Evolutionary conservation across 1,140 invertebrate species (phyloP), one percentile per base, ranked within the genome.

Genomic region (Pseudomyrmex cubaensis): DNA sequence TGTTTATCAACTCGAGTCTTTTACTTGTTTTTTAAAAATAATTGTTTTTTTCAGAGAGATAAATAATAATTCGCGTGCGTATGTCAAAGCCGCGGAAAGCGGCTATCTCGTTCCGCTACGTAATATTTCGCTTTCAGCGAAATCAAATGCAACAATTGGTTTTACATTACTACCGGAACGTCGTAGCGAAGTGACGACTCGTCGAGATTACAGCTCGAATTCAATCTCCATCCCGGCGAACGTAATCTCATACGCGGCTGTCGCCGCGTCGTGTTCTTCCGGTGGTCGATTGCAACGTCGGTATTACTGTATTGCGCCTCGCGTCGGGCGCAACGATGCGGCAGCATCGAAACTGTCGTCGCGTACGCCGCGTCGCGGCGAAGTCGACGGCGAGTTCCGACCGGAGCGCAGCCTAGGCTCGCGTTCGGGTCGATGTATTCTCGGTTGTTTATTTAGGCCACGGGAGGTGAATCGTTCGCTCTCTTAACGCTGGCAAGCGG

Each of bases 381-480:
- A 82, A 85, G 74, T 87, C 82, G 69, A 67, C 73, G 63, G 61
- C 84, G 86, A 73, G 83, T 88, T 85, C 86, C 84, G 70, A 77
- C 76, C 85, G 84, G 52, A 61, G 13, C 46, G 46, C 66, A 66
- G 75, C 78, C 77, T 87, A 89, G 89, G 90, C 90, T 91, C 87
- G 87, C 88, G 76, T 50, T 70, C 76, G 90, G 93, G 93, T 94
- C 93, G 92, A 93, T 94, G 93, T 94, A 94, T 94, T 94, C 93
- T 94, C 92, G 93, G 93, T 94, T 94, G 93, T 94, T 94, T 94
- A 94, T 94, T 94, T 94, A 94, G 94, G 94, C 92, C 93, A 94
- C 88, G 89, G 90, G 93, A 93, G 93, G 93, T 92, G 93, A 93
- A 93, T 92, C 91, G 92, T 84, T 91, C 87, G 91, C 85, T 89